Percentiles rank a stretch among this genome's conserved stretches.
These are phyloP conservation scores for Torymus texanus DNA, from an alignment of 2,888 invertebrate species.

Conservation along the genomic window DNA sequence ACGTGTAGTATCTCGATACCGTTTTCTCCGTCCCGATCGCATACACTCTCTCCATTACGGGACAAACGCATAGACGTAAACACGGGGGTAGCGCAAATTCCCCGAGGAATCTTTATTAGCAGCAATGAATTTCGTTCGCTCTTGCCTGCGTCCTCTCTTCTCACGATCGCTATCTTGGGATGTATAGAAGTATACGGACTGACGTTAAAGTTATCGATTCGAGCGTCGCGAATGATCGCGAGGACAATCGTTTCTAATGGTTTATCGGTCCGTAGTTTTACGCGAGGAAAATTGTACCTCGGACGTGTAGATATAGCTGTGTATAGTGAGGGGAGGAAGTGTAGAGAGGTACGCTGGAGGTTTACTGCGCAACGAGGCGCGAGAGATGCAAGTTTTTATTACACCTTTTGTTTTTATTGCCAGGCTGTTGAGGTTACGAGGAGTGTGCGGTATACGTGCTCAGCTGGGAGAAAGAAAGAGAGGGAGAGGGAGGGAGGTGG, in stretches of 20 bases:
- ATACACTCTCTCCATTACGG: too few relatives aligned
- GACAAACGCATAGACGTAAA: too few relatives aligned
- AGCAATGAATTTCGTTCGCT: constrained; percentile 54
- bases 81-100: constrained; percentile 18
- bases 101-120: constrained; percentile 59
- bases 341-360: background rate
- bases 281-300: background rate
- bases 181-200: background rate
- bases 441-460: too few relatives aligned
- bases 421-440: background rate
- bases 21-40: too few relatives aligned
- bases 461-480: too few relatives aligned
- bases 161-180: background rate
- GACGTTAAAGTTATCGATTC: constrained; percentile 31
- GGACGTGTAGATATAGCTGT: background rate
- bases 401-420: constrained; percentile 18
- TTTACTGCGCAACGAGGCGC: constrained; percentile 45
- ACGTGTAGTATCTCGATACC: too few relatives aligned
- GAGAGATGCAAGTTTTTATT: constrained; percentile 26
- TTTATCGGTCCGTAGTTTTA: constrained; percentile 43
- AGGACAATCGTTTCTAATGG: constrained; percentile 49
- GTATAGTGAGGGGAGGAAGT: too few relatives aligned
- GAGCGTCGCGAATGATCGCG: constrained; percentile 8
- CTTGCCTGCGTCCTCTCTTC: background rate
- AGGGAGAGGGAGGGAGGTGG: too few relatives aligned